These are phyloP conservation scores for Auanema freiburgensis DNA, from an alignment of 2,888 invertebrate genomes.

Conservation along the genomic window DNA sequence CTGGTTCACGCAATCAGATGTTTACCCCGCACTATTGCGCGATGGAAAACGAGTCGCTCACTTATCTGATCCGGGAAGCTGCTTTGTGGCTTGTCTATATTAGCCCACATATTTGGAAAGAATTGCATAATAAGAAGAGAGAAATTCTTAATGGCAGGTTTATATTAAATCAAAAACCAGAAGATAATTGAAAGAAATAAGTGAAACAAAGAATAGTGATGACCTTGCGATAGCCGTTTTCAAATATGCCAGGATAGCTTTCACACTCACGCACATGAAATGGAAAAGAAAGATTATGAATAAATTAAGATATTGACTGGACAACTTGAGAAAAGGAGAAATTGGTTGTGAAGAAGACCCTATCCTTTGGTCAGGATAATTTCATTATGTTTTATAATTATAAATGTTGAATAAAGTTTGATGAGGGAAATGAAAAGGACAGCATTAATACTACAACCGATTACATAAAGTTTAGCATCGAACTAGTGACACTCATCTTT, in stretches of 20 bases:
- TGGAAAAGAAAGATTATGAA: constrained; percentile 2
- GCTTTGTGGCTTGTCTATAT: constrained; percentile 14
- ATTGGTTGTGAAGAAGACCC: too few relatives aligned
- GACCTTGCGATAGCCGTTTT: neutral
- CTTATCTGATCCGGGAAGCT: constrained; percentile 23
- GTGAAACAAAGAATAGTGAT: too few relatives aligned
- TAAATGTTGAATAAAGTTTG: too few relatives aligned
- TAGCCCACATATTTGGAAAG: constrained; percentile 13
- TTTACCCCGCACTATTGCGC: constrained; percentile 22
- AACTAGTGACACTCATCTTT: too few relatives aligned
- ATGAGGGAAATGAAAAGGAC: too few relatives aligned
- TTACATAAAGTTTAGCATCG: too few relatives aligned
- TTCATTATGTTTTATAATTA: too few relatives aligned
- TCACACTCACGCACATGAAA: constrained; percentile 1
- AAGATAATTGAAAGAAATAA: too few relatives aligned
- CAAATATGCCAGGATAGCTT: neutral
- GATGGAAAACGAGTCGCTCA: constrained; percentile 20
- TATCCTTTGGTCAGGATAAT: too few relatives aligned
- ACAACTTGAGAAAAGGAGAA: neutral
- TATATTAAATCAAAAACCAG: neutral
- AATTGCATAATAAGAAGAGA: constrained; percentile 6
- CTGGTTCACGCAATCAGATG: constrained; percentile 25
- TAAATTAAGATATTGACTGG: neutral
- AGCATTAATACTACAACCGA: too few relatives aligned
- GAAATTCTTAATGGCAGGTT: constrained; percentile 4